Percentiles rank a stretch among this genome's conserved stretches.
These are phyloP conservation scores for Porphyrio hochstetteri DNA, from an alignment of 2,113 vertebrate species.

Conservation along the genomic window DNA sequence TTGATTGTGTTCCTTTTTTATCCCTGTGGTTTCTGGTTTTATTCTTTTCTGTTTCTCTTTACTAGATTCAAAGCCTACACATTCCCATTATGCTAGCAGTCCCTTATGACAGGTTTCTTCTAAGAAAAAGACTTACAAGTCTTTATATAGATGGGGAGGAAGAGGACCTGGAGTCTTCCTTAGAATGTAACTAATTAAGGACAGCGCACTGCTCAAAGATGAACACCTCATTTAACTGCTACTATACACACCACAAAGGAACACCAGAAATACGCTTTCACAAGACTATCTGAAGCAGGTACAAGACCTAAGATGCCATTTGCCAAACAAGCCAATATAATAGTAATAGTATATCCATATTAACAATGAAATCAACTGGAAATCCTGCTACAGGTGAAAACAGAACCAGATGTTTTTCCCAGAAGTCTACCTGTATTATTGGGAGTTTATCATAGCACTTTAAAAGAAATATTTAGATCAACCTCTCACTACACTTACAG, in stretches of 20 bases:
- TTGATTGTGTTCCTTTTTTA: not conserved
- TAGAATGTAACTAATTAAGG: not conserved
- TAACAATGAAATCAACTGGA: not conserved
- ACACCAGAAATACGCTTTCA: not conserved
- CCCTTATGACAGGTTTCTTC: not conserved
- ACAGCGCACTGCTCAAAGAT: not conserved
- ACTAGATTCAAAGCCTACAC: not conserved
- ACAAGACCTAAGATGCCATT: not conserved
- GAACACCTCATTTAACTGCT: not conserved
- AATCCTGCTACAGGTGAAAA: not conserved
- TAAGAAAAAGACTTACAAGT: not conserved
- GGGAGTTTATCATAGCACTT: not conserved
- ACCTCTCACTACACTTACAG: not conserved
- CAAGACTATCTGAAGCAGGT: not conserved
- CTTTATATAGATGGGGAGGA: not conserved
- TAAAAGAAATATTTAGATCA: not conserved
- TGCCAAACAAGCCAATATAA: not conserved
- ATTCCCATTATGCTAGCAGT: not conserved
- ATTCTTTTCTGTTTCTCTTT: not conserved
- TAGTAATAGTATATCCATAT: not conserved
- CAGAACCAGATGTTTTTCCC: not conserved
- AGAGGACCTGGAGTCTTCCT: fast-evolving
- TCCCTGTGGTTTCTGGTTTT: not conserved
- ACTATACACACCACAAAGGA: not conserved
- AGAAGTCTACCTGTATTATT: not conserved